These are phyloP conservation scores for Meles meles DNA, from an alignment of 2,113 vertebrate genomes.

Conservation along the genomic window DNA sequence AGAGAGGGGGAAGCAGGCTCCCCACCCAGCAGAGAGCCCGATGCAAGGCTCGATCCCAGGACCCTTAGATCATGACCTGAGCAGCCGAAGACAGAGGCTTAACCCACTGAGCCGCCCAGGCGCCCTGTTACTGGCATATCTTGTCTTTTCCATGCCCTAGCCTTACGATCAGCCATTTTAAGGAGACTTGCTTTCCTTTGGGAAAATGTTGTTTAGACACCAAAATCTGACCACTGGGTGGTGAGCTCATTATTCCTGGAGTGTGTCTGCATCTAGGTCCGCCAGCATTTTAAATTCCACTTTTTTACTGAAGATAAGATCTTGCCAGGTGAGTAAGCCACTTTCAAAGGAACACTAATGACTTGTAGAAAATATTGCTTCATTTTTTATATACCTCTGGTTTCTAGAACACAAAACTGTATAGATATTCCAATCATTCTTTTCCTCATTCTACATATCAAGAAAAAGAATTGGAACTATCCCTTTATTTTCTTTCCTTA, in stretches of 20 bases:
- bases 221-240: background rate
- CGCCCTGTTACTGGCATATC: background rate
- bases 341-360: background rate
- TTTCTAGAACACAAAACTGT: background rate
- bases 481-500: background rate
- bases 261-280: background rate
- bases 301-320: background rate
- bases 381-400: background rate
- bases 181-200: background rate
- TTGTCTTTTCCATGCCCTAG: background rate
- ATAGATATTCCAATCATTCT: background rate
- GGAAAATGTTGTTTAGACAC: background rate
- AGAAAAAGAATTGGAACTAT: background rate
- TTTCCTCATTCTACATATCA: background rate
- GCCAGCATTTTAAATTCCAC: background rate
- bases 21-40: no score
- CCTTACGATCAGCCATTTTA: background rate
- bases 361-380: background rate
- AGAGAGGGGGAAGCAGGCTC: no score
- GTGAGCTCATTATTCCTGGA: background rate
- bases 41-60: no score
- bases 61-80: no score
- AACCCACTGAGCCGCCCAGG: no score
- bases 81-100: no score
- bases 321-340: constrained; percentile 3